Conservation (phyloP, 2,113 vertebrate genomes). For the Spizaetus ornatus region DNA sequence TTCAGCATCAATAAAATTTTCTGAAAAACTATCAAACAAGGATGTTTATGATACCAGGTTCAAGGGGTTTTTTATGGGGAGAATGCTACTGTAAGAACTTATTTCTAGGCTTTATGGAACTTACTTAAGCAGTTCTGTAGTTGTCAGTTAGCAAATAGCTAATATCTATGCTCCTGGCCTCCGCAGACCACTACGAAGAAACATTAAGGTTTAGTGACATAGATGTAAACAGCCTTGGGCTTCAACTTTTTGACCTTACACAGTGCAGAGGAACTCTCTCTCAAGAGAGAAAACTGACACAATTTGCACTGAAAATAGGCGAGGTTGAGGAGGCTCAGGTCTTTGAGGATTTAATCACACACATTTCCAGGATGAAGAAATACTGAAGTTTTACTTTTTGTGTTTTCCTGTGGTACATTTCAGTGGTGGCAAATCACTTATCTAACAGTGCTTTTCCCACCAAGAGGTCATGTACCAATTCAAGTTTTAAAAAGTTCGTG, state of each 20-base stretch:
- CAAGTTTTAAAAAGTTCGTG: not conserved
- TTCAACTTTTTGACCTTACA: not conserved
- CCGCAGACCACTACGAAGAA: not conserved
- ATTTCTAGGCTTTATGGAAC: not conserved
- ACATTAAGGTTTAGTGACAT: not conserved
- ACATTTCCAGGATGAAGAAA: not conserved
- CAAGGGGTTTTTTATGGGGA: rapidly evolving
- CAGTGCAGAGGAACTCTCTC: not conserved
- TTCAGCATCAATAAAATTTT: not conserved
- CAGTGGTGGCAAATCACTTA: not conserved
- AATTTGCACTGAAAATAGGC: not conserved
- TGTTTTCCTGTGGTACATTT: not conserved
- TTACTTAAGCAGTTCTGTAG: not conserved
- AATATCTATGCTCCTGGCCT: not conserved
- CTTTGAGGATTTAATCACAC: not conserved
- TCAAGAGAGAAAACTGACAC: not conserved
- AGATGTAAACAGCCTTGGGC: not conserved
- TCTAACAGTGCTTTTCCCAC: not conserved
- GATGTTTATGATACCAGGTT: not conserved
- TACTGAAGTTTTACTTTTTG: not conserved
- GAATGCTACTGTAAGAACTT: not conserved
- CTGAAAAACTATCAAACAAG: not conserved
- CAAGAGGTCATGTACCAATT: not conserved
- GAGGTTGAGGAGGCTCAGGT: not conserved
- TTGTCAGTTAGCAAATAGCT: not conserved